A percentile compares a stretch with the other conserved stretches of the same genome.
Evolutionary conservation across 2,113 vertebrate species (phyloP).

Genomic region (Oryzias woworae): DNA sequence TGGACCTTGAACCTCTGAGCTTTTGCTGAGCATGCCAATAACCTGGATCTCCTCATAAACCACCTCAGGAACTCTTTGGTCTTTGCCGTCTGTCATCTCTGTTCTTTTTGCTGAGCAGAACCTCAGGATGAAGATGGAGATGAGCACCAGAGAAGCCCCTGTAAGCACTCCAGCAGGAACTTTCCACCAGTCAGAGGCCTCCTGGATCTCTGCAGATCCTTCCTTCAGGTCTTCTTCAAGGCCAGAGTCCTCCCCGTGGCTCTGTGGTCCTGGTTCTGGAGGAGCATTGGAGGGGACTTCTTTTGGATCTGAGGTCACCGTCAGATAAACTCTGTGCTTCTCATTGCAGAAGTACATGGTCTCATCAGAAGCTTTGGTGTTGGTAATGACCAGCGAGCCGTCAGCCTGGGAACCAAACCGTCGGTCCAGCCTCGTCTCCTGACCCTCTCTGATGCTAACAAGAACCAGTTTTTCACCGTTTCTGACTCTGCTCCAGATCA

Average conservation of each 20-base stretch:
- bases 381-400: not conserved
- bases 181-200: conserved; percentile 8
- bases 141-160: not conserved
- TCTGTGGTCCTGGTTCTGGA: not conserved
- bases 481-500: conserved; percentile 8
- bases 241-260: not conserved
- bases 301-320: not conserved
- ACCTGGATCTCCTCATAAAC: conserved; percentile 29
- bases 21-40: fast-evolving
- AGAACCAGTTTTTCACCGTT: fast-evolving
- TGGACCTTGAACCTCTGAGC: not conserved
- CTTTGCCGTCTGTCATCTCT: fast-evolving
- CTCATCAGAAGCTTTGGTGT: fast-evolving
- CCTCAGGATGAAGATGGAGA: not conserved
- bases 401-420: not conserved
- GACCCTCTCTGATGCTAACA: not conserved
- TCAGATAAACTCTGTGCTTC: fast-evolving
- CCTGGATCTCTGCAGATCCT: not conserved
- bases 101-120: not conserved
- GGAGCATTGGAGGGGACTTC: not conserved
- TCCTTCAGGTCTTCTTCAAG: no score
- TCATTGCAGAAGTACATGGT: not conserved
- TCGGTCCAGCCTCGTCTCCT: fast-evolving
- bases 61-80: not conserved
- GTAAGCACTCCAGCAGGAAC: not conserved